Conservation (phyloP, 2,888 invertebrate species). For the Rhaphigaster nebulosa region DNA sequence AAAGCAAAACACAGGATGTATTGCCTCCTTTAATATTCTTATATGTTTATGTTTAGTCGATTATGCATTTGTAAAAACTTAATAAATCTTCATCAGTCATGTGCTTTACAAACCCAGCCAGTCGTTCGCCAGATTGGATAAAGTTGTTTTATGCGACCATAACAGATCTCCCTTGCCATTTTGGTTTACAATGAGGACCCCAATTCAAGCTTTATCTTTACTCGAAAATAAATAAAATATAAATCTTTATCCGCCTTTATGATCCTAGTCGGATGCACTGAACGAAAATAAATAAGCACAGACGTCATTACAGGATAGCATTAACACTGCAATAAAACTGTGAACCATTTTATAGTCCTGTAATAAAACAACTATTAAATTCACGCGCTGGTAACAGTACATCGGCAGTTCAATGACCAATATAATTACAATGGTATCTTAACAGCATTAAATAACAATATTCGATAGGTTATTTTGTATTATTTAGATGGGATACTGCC, state of each 20-base stretch:
- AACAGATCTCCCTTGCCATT: neutral
- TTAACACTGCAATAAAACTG: constrained; percentile 32
- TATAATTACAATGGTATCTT: neutral
- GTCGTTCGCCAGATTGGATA: neutral
- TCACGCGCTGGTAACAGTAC: constrained; percentile 15
- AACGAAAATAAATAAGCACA: constrained; percentile 13
- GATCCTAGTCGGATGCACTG: constrained; percentile 1
- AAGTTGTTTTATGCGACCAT: constrained; percentile 10
- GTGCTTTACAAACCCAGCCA: neutral
- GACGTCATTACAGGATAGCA: constrained; percentile 32
- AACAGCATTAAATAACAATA: neutral
- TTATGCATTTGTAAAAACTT: neutral
- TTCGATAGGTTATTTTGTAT: neutral
- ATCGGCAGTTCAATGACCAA: neutral
- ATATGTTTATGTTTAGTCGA: too few relatives aligned
- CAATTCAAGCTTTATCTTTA: neutral
- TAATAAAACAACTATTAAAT: constrained; percentile 28
- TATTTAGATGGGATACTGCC: too few relatives aligned
- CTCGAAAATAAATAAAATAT: constrained; percentile 18
- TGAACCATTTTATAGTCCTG: constrained; percentile 11
- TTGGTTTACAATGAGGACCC: constrained; percentile 1
- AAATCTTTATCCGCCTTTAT: constrained; percentile 14
- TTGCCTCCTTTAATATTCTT: too few relatives aligned
- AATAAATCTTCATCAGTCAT: neutral
- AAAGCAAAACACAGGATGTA: too few relatives aligned